These are phyloP conservation scores for silkworm (Bombyx mori) DNA, from an alignment of 1,140 invertebrate genomes.

Conservation along the genomic window ASM3026992v2 NC_085124.1:5620001-5620500, in stretches of 20 bases:
- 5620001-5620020: conserved; percentile 14
- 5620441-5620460: no score
- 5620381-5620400: no score
- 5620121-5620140: conserved; percentile 15
- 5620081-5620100: no score
- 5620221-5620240: conserved; percentile 4
- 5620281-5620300: neutral
- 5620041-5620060: neutral
- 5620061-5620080: no score
- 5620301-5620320: conserved; percentile 13
- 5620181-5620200: conserved; percentile 58
- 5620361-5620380: neutral
- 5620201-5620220: conserved; percentile 43
- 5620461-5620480: no score
- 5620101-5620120: conserved; percentile 9
- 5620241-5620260: conserved; percentile 29
- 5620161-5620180: conserved; percentile 48
- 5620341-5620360: conserved; percentile 34
- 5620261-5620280: conserved; percentile 2
- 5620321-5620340: conserved; percentile 28
- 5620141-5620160: conserved; percentile 35
- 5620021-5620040: conserved; percentile 14
- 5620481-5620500: no score
- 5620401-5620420: no score
- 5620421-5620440: no score